Percentiles rank a stretch among this genome's conserved stretches.
phyloP scores from a whole-genome alignment of 1,140 invertebrate genomes.

The Mizuhopecten yessoensis region DNA sequence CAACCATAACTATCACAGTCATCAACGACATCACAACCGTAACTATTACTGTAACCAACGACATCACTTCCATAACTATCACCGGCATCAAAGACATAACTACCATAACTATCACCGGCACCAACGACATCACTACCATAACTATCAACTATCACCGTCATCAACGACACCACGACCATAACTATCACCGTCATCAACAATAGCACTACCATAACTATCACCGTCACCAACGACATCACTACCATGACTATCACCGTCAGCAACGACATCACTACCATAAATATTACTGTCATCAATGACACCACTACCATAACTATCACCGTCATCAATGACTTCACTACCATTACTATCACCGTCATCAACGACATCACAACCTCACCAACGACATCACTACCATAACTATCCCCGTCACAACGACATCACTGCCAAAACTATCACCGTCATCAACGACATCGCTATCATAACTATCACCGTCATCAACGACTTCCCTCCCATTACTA shows the following conservation, averaged over 20 bases:
- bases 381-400: neutral
- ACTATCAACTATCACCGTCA: neutral
- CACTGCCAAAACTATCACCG: neutral
- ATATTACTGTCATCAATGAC: no score
- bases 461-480: neutral
- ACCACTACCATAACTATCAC: no score
- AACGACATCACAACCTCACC: neutral
- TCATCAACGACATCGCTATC: neutral
- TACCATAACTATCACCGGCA: neutral
- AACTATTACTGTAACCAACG: neutral
- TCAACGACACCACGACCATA: neutral
- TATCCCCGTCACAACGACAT: neutral
- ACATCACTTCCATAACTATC: neutral
- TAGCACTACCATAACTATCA: neutral
- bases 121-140: neutral
- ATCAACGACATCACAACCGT: neutral
- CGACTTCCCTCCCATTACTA: neutral
- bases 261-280: neutral
- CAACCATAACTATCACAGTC: neutral
- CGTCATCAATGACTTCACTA: neutral
- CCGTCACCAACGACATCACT: neutral
- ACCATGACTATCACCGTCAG: neutral
- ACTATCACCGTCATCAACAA: neutral
- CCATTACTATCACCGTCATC: neutral
- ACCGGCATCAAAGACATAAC: neutral